Evolutionary conservation across 2,113 vertebrate species (phyloP).

Genomic region (Lampris incognitus): DNA sequence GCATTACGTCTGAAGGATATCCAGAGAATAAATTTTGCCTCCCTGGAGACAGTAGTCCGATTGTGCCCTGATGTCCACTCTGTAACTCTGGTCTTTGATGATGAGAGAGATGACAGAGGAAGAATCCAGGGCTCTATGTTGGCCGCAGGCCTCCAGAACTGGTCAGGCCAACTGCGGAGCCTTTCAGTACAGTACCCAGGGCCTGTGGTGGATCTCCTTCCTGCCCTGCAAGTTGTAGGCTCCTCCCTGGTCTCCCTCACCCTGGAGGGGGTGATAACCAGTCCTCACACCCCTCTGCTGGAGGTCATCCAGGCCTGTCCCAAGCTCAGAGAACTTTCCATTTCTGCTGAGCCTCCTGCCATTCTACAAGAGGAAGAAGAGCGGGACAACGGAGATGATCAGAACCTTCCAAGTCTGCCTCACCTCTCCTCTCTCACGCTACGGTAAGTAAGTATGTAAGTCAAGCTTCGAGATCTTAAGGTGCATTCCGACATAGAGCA

Average conservation of each 20-base stretch:
- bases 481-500: too few species aligned
- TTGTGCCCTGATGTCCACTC: constrained; percentile 73
- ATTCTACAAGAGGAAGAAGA: constrained; percentile 16
- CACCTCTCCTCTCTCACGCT: constrained; percentile 75
- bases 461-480: background rate
- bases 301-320: constrained; percentile 73
- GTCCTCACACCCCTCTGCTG: constrained; percentile 56
- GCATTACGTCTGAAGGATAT: constrained; percentile 67
- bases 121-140: constrained; percentile 34
- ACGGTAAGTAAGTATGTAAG: constrained; percentile 62
- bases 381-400: constrained; percentile 20
- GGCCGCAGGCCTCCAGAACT: constrained; percentile 60
- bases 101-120: constrained; percentile 16
- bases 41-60: constrained; percentile 55
- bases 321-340: constrained; percentile 68
- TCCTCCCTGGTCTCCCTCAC: constrained; percentile 72
- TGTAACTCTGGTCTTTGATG: constrained; percentile 63
- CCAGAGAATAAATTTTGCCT: constrained; percentile 60
- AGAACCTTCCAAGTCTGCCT: constrained; percentile 63
- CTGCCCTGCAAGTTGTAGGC: constrained; percentile 60
- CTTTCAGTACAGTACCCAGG: constrained; percentile 70
- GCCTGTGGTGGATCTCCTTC: constrained; percentile 61
- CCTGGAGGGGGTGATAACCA: constrained; percentile 77
- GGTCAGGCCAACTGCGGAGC: constrained; percentile 67
- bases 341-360: constrained; percentile 69